Base-by-base conservation (phyloP, 2,113 vertebrate genomes). In the Notarius lentiginosus region DNA sequence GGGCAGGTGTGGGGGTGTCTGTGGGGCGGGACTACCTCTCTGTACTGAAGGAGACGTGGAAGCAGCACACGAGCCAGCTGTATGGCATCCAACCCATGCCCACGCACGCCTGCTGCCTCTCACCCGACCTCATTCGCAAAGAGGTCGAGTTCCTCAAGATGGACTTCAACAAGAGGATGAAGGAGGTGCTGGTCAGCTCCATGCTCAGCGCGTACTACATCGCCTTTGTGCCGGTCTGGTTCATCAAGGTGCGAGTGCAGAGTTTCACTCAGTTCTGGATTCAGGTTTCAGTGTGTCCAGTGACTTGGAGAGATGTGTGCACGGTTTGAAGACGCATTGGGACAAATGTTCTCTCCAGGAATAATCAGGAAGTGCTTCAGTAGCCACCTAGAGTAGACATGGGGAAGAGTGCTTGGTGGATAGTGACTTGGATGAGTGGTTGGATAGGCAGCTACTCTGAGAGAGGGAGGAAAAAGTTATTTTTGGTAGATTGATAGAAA, bases 91-190 rank as follows among this genome's bases (percentile, higher is more conserved):
- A 98, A 88, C 95, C 96, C 89, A 98, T 99, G 96, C 98, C 98
- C 79, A 98, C 97, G 0, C 98, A 99, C 0, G 97, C 98, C 91
- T 99, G 98, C 96, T 99, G 98, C 94, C 96, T 99, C 34, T 99
- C 98, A 1, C 98, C 98, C 0, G 97, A 98, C 86, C 97, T 99
- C 82, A 98, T 99, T 91, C 97, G 98, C 89, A 98, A 94, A 14
- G 98, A 99, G 92, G 98, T 99, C 89, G 97, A 99, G 66, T 97
- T 97, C 93, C 95, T 99, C 56, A 99, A 99, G 87, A 96, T 99
- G 96, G 97, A 99, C 91, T 99, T 99, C 88, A 99, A 99, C 94
- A 98, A 97, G 96, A 95, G 98, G 91, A 99, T 99, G 97, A 99
- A 99, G 90, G 98, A 99, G 90, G 97, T 99, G 92, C 95, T 99